Evolutionary conservation across 2,113 vertebrate species (phyloP), one percentile per base, ranked within the genome.

Genomic region (Amazona vittata): DNA sequence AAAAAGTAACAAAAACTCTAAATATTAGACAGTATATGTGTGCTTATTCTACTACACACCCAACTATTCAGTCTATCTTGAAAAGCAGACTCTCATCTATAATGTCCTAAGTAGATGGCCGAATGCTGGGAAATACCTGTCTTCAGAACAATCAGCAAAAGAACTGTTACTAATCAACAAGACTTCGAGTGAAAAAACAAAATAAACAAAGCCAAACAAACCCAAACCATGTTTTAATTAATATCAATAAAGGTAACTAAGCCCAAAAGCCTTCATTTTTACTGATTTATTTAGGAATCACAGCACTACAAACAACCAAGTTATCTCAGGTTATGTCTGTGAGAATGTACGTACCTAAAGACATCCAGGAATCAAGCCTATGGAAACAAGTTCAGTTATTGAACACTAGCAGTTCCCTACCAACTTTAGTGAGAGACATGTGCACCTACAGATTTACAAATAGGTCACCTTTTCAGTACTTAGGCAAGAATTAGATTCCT

Each of bases 301-400:
- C 47, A 82, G 21, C 35, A 86, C 46, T 41, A 71, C 19, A 55
- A 81, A 46, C 15, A 81, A 39, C 6, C 35, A 52, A 28, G 21
- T 71, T 70, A 68, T 41, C 37, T 75, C 50, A 78, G 31, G 11
- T 17, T 55, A 6, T 44, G 1, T 50, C 59, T 79, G 33, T 86
- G 59, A 80, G 41, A 35, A 1, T 0, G 8, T 50, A 50, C 0
- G 0, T 76, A n/a, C 63, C 63, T 59, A 21, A 90, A 85, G 28
- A 14, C 19, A 37, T 14, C 37, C 35, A 70, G 73, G 49, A 85
- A 83, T 67, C 22, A 74, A 80, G 33, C 12, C 85, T 25, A 63
- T 39, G 24, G 71, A 76, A 31, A 37, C 19, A 73, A 80, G n/a
- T 80, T 93, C 22, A 90, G 49, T 5, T 57, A 10, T 6, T 63